Evolutionary conservation across 2,888 invertebrate species (phyloP).

Genomic region (Frankliniella intonsa): DNA sequence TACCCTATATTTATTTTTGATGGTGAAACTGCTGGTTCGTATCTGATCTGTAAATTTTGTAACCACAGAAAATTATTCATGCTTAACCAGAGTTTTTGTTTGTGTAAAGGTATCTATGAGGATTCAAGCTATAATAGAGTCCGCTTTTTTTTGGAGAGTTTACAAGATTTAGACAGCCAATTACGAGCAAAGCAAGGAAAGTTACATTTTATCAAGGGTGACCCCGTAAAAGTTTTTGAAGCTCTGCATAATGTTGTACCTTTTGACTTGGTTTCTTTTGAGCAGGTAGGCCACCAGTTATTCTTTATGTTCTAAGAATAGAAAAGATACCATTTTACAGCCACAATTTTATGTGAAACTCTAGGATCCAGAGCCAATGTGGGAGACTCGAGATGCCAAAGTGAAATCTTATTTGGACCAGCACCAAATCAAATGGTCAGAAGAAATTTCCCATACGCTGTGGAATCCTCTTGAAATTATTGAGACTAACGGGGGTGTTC

Average conservation of each 20-base stretch:
- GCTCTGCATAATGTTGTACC: slow-evolving; percentile 58
- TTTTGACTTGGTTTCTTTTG: slow-evolving; percentile 47
- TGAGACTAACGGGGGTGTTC: slow-evolving; percentile 62
- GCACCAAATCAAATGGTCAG: slow-evolving; percentile 53
- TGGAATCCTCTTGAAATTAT: slow-evolving; percentile 65
- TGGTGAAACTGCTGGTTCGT: slow-evolving; percentile 65
- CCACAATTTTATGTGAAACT: slow-evolving; percentile 26
- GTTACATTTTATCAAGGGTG: slow-evolving; percentile 58
- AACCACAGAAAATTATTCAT: slow-evolving; percentile 28
- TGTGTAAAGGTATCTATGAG: slow-evolving; percentile 53
- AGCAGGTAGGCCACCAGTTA: slow-evolving; percentile 41
- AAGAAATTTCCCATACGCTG: slow-evolving; percentile 65
- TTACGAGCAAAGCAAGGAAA: slow-evolving; percentile 55
- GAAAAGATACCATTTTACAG: not conserved
- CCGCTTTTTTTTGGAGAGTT: slow-evolving; percentile 62
- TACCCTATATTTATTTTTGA: slow-evolving; percentile 69
- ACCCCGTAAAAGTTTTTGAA: slow-evolving; percentile 55
- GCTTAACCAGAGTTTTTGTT: slow-evolving; percentile 19
- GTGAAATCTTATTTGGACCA: slow-evolving; percentile 55
- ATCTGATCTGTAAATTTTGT: not conserved
- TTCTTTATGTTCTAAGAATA: not conserved
- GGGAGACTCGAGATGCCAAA: slow-evolving; percentile 57
- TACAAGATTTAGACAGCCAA: slow-evolving; percentile 59
- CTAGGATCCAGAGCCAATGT: slow-evolving; percentile 68
- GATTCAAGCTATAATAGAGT: slow-evolving; percentile 63